Base-by-base conservation (phyloP, 2,113 vertebrate species). In the Semnornis frantzii region DNA sequence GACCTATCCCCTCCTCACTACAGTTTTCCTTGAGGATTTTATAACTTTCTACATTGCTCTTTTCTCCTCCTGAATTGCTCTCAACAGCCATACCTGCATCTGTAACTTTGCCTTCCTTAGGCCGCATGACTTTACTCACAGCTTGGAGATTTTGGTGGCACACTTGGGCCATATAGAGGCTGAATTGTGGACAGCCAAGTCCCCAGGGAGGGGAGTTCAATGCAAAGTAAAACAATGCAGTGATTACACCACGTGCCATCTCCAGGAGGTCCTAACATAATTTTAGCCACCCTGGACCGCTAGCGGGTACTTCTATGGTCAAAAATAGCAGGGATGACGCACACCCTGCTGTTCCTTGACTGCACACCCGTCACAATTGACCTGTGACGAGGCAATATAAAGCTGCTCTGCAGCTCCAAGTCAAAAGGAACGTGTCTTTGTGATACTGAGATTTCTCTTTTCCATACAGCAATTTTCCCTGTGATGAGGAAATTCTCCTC, bases 251-350 rank as follows among this genome's bases (percentile, higher is more conserved):
- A 0, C 0, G 0, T 62, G 78, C 39, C 63, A 70, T n/a, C 50
- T 55, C 74, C 71, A 92, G 78, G 78, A 0, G 0, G 39, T 34
- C 19, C 59, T 63, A 37, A 73, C 78, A 73, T 31, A 95, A 85
- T 89, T 91, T 95, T 92, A 95, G 55, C 50, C 39, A 62, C 39
- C 10, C n/a, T 79, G 71, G 55, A 72, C 82, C 78, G 95, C 59
- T 5, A 70, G 59, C 3, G 5, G 50, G 74, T 79, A 65, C 9
- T 89, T 92, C 50, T 73, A 63, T 0, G 0, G 82, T 66, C 89
- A 76, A 89, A 95, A 94, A 96, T 95, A 94, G 90, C 10, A 79
- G 55, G 68, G 50, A 87, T 95, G 93, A 95, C 24, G 5, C 87
- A 94, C 55, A 79, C 9, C 30, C 74, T 46, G 59, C 71, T 63